Base-by-base conservation (phyloP, 2,888 invertebrate species). In the Saturnia japonica region DNA sequence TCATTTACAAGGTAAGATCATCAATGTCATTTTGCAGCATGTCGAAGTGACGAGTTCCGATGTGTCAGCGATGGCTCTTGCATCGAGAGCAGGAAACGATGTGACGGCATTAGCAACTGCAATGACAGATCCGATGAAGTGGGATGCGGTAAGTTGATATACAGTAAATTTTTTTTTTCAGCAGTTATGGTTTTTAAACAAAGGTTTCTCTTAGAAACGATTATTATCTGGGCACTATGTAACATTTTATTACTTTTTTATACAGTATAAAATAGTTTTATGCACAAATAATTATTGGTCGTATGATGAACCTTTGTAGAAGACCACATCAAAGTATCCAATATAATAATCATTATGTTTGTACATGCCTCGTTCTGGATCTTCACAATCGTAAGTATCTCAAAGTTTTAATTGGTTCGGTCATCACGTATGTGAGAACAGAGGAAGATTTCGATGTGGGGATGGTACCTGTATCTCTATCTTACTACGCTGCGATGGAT, bases 381-480 rank as follows among this genome's bases (percentile, higher is more conserved):
- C 71, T 72, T 82, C 82, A 68, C 72, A 75, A 85, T 74, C 89
- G 93, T 93, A 92, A 93, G 93, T 90, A 14, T 84, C 88, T 43
- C 83, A 28, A 60, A 60, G 28, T 28, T 60, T 76, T 16, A 73
- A 78, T 74, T 94, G 92, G 93, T 83, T 85, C 68, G 93, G 93
- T 14, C 79, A 81, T 71, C 86, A 89, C 68, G 88, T 90, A 0
- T 94, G 93, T 75, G 81, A 90, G 75, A 90, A 94, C 34, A 88
- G 93, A 43, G 95, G 95, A 62, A 94, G 92, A 82, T 97, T 96
- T 89, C 95, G 95, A 75, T 98, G 97, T 88, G 94, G 92, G 72
- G 96, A 97, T 86, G 96, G 96, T 69, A 94, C 95, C 79, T 97
- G 97, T 87, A 95, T 97, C 79, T 95, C 96, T 66, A 94, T 95